phyloP scores from a whole-genome alignment of 2,797 vertebrate species.

The Pseudochaenichthys georgianus region DNA sequence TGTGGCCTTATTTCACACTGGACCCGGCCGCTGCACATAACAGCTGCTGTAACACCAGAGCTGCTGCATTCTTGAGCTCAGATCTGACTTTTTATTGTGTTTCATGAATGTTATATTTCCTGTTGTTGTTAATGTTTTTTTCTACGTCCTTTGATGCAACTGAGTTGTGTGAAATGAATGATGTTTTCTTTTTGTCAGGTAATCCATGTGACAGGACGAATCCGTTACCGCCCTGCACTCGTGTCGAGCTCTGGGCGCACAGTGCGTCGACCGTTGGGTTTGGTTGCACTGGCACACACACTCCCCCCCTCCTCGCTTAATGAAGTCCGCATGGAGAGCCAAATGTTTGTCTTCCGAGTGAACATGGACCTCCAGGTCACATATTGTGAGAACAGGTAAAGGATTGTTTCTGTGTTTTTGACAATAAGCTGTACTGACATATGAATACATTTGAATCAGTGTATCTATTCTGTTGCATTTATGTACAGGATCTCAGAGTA shows the following conservation, averaged over 20 bases:
- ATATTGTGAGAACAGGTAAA: constrained; percentile 94
- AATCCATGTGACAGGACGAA: constrained; percentile 91
- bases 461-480: constrained; percentile 5
- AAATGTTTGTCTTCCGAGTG: constrained; percentile 93
- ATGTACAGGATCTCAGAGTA: constrained; percentile 90
- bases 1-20: constrained; percentile 72
- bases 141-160: not conserved
- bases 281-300: constrained; percentile 91
- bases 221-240: constrained; percentile 85
- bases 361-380: constrained; percentile 94
- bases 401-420: not conserved
- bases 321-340: constrained; percentile 92
- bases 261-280: constrained; percentile 85
- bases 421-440: no score
- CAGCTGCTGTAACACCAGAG: constrained; percentile 44
- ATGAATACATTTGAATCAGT: not conserved
- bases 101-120: constrained; percentile 3
- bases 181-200: constrained; percentile 80
- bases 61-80: constrained; percentile 21
- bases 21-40: constrained; percentile 38
- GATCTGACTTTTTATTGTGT: constrained; percentile 26
- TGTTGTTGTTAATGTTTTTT: constrained; percentile 2
- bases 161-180: not conserved
- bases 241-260: constrained; percentile 82
- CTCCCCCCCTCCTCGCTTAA: constrained; percentile 91